Conservation (phyloP, 2,113 vertebrate genomes). For the Eulemur rufifrons region DNA sequence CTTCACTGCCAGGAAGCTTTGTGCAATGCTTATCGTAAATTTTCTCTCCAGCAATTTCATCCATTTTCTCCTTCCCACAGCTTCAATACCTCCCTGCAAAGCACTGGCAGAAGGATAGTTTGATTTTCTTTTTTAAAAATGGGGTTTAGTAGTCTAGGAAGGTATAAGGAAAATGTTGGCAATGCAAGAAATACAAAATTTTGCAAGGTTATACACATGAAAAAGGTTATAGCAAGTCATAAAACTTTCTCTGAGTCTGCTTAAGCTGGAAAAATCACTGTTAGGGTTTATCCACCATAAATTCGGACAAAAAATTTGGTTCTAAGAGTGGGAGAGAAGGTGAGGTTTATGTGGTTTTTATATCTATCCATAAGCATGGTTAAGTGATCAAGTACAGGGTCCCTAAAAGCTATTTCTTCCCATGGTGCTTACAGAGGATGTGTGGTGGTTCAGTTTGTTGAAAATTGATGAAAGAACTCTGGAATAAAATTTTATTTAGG, state of each 20-base stretch:
- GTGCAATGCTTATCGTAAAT: slow-evolving; percentile 8
- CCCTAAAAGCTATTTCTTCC: background rate
- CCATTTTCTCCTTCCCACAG: slow-evolving; percentile 20
- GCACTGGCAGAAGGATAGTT: background rate
- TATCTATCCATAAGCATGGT: background rate
- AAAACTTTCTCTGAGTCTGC: background rate
- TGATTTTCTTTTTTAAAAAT: slow-evolving; percentile 4
- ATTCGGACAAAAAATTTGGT: background rate
- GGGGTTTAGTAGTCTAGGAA: background rate
- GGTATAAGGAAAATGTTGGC: background rate
- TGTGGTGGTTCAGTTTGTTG: background rate
- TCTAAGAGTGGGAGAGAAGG: background rate
- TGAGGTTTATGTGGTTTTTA: background rate
- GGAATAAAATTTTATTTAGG: background rate
- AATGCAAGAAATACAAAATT: background rate
- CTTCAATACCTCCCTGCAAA: background rate
- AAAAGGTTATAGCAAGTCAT: background rate
- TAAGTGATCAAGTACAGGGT: background rate
- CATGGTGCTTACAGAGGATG: background rate
- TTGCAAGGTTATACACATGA: background rate
- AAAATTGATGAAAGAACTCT: background rate
- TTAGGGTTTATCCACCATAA: background rate
- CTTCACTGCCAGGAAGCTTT: slow-evolving; percentile 33
- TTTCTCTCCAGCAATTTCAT: slow-evolving; percentile 55
- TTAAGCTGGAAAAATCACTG: background rate